phyloP scores from a whole-genome alignment of 2,888 invertebrate species.

The Polietes domitor region DNA sequence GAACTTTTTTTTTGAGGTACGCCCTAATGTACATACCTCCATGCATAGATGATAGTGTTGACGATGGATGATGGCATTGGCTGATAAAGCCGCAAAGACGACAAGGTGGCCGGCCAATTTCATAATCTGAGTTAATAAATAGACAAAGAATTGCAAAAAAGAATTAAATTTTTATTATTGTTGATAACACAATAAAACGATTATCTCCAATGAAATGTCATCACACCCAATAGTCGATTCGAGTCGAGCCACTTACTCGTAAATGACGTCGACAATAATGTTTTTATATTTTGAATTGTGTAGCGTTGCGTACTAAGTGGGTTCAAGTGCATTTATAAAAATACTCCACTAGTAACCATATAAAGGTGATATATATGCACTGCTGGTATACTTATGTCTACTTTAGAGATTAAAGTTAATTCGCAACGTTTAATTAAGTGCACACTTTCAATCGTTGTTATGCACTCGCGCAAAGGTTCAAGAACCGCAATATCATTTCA shows the following conservation, averaged over 20 bases:
- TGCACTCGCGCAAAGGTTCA: background rate
- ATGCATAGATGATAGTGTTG: background rate
- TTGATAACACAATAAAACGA: conserved; percentile 10
- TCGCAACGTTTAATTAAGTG: background rate
- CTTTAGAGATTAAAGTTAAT: background rate
- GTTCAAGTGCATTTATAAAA: conserved; percentile 2
- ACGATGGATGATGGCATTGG: background rate
- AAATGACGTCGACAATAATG: conserved; percentile 6
- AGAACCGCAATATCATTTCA: background rate
- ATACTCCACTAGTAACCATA: background rate
- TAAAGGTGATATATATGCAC: too few relatives aligned
- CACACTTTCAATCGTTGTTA: background rate
- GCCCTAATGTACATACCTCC: too few relatives aligned
- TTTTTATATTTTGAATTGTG: background rate
- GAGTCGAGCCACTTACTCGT: background rate
- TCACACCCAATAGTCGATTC: background rate
- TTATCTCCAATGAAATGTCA: conserved; percentile 11
- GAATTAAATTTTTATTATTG: background rate
- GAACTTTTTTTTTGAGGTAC: too few relatives aligned
- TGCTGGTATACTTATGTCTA: background rate
- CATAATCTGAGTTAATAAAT: background rate
- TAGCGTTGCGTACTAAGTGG: background rate
- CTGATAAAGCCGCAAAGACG: background rate
- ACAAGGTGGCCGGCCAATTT: background rate
- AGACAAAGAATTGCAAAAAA: conserved; percentile 1